Evolutionary conservation across 2,888 invertebrate species (phyloP), one percentile per base, ranked within the genome.

Genomic region (Tipula helvola): DNA sequence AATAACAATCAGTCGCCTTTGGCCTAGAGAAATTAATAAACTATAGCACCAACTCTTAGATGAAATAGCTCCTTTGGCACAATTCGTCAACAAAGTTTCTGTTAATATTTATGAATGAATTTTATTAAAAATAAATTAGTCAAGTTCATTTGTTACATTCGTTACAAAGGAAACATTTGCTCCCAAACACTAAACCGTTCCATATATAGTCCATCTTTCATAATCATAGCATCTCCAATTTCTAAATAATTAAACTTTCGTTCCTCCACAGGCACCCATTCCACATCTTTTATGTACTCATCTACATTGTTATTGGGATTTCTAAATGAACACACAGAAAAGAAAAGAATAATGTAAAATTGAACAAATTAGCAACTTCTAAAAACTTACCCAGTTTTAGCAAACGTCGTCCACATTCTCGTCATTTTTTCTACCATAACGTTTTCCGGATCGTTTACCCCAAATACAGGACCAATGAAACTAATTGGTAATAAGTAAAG

Each of bases 391-490:
- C 91, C 89, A 5, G 88, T 90, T 86, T 84, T 88, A 7, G 91
- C 91, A 87, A 93, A 93, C 86, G 90, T 90, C 0, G 90, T 88
- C 91, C 91, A 92, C 89, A 93, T 90, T 5, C 91, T 89, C 0
- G 92, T 92, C 87, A 83, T 86, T 41, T 86, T 41, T 41, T 41
- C 41, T 5, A 41, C 41, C 41, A 41, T 41, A 41, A 5, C 10
- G 10, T 41, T 41, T 18, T 28, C 83, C 5, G 28, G 83, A 28
- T 83, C 83, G 18, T 18, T 83, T 28, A 83, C 83, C 7, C 13
- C 36, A 83, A 83, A 18, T 36, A 5, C 12, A 1, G 83, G 28
- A 10, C 18, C 18, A 83, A 12, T 47, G 47, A 47, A 47, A 47
- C 41, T 41, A 8, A 41, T 0, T 41, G 41, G 1, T 2, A 41